phyloP scores from a whole-genome alignment of 1,140 invertebrate species.

The Campoletis sonorensis region DNA sequence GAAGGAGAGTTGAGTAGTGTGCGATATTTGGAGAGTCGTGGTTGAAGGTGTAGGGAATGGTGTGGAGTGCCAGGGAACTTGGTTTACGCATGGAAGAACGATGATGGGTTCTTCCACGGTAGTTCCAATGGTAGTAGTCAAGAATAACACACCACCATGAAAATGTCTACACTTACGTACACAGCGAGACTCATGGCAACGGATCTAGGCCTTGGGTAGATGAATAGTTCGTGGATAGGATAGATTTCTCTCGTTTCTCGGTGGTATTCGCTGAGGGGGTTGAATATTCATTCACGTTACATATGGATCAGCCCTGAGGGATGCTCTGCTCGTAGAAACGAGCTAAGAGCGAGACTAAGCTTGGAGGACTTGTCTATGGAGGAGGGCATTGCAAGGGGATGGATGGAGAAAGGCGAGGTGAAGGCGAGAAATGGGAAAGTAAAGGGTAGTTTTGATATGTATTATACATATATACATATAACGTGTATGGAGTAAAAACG shows the following conservation, averaged over 20 bases:
- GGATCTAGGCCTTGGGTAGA: neutral
- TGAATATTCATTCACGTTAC: conserved; percentile 77
- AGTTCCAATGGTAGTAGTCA: conserved; percentile 26
- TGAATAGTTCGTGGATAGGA: neutral
- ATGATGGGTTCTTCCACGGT: conserved; percentile 41
- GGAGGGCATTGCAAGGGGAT: neutral
- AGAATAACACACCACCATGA: neutral
- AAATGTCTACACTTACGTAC: neutral
- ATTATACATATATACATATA: neutral
- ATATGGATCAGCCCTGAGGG: conserved; percentile 74
- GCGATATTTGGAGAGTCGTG: conserved; percentile 27
- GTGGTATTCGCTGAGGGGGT: conserved; percentile 58
- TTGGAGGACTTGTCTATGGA: conserved; percentile 38
- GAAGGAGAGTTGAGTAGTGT: conserved; percentile 21
- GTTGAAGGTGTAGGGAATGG: neutral
- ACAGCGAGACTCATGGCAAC: neutral
- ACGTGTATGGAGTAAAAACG: neutral
- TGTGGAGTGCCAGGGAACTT: neutral
- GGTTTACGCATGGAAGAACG: conserved; percentile 26
- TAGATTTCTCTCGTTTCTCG: conserved; percentile 4
- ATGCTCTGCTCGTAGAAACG: conserved; percentile 49
- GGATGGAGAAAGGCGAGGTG: conserved; percentile 4
- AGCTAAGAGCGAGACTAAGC: conserved; percentile 59
- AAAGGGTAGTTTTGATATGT: neutral
- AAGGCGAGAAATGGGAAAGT: conserved; percentile 30